Percentiles rank a stretch among this genome's conserved stretches.
phyloP scores from a whole-genome alignment of 2,888 invertebrate genomes.

The Nipponacmea schrenckii region DNA sequence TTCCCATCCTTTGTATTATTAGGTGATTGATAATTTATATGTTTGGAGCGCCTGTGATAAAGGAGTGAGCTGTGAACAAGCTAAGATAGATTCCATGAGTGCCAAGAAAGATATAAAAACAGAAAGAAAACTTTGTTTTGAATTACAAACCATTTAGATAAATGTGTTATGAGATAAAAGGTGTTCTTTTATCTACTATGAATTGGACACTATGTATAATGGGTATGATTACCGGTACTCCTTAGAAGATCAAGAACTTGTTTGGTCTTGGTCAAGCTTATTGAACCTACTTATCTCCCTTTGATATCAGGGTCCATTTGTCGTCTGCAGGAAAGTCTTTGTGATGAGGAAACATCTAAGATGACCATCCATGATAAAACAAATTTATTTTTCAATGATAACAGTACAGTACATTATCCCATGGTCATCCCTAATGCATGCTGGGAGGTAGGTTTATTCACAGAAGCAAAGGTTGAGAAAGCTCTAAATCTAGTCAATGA shows the following conservation, averaged over 20 bases:
- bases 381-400: conserved; percentile 96
- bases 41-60: conserved; percentile 78
- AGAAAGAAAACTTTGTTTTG: too few species aligned
- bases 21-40: conserved; percentile 89
- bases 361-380: conserved; percentile 77
- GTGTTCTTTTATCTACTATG: too few species aligned
- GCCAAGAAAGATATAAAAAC: conserved; percentile 86
- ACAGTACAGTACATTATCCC: conserved; percentile 90
- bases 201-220: too few species aligned
- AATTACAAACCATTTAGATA: too few species aligned
- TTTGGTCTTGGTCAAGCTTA: too few species aligned
- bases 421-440: conserved; percentile 88
- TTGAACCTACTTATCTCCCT: neutral
- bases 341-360: conserved; percentile 59
- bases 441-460: conserved; percentile 74
- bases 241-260: too few species aligned
- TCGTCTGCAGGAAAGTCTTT: conserved; percentile 90
- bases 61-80: conserved; percentile 70
- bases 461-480: too few species aligned
- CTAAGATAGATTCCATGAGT: conserved; percentile 73
- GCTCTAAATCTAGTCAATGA: too few species aligned
- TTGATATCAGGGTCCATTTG: conserved; percentile 85
- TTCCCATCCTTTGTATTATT: too few species aligned
- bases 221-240: too few species aligned
- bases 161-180: too few species aligned